phyloP scores from a whole-genome alignment of 1,140 invertebrate genomes.

The Condylostylus longicornis region DNA sequence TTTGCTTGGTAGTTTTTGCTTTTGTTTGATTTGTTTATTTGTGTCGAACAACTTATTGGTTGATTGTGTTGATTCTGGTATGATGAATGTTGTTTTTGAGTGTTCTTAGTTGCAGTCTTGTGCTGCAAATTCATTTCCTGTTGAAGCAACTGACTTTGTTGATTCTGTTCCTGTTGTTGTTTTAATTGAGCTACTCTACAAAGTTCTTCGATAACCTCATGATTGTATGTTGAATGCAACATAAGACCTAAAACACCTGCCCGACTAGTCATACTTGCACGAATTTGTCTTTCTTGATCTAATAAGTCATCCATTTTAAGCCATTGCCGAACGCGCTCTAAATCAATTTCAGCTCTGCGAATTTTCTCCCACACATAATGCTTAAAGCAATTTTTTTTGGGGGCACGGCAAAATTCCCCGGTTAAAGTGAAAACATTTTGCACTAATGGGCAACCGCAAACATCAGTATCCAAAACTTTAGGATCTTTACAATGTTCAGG shows the following conservation, averaged over 20 bases:
- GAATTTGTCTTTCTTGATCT: slow-evolving; percentile 82
- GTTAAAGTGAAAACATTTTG: slow-evolving; percentile 65
- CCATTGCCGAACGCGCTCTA: slow-evolving; percentile 70
- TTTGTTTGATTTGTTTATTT: too few relatives aligned
- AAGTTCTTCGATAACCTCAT: slow-evolving; percentile 65
- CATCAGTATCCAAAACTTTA: slow-evolving; percentile 66
- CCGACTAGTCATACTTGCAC: slow-evolving; percentile 70
- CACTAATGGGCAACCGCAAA: slow-evolving; percentile 84
- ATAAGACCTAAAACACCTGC: slow-evolving; percentile 83
- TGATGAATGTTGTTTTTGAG: too few relatives aligned
- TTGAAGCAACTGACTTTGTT: background rate
- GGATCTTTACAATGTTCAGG: slow-evolving; percentile 96
- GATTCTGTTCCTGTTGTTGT: slow-evolving; percentile 21
- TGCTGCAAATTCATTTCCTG: too few relatives aligned
- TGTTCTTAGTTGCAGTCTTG: too few relatives aligned
- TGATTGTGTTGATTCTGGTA: too few relatives aligned
- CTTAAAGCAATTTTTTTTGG: slow-evolving; percentile 81
- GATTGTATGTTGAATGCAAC: slow-evolving; percentile 89
- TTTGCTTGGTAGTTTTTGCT: too few relatives aligned
- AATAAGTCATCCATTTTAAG: slow-evolving; percentile 88
- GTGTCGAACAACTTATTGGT: too few relatives aligned
- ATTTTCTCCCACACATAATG: slow-evolving; percentile 96
- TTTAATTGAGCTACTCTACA: too few relatives aligned
- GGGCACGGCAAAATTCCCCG: slow-evolving; percentile 47
- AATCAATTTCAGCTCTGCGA: slow-evolving; percentile 69